Base-by-base conservation (phyloP, 1,140 invertebrate genomes). In the Cydia pomonella region DNA sequence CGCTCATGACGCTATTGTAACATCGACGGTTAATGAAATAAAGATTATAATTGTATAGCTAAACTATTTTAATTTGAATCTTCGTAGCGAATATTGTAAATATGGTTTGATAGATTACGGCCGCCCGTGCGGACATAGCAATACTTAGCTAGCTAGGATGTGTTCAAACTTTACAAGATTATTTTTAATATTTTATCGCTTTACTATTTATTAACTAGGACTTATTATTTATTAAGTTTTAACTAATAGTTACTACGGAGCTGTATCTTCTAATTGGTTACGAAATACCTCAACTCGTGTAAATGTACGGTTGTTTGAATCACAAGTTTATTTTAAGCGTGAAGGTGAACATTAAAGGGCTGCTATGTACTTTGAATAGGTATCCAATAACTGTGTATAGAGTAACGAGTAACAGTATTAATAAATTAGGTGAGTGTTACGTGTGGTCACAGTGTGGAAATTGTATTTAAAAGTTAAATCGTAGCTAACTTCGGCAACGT, bases 21-120 rank as follows among this genome's bases (percentile, higher is more conserved):
- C 59, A 76, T 75, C 78, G 73, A 80, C 80, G 82, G 78, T 76
- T 83, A 79, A 82, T 80, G 71, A 81, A 83, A 83, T 84, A 82
- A 85, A 85, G 76, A 82, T 72, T 82, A 82, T 81, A 80, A 85
- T 84, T 87, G 85, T 91, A 92, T 86, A 90, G 85, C 86, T 90
- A 87, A 89, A 78, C 78, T 79, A 85, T 84, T 87, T 84, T 84
- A 80, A 80, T 88, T 85, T 86, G 80, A 85, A 85, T 87, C 80
- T 89, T 84, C 85, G 87, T 89, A 89, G 85, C 82, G 73, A 88
- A 88, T 90, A 86, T 79, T 87, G 80, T 91, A 90, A 91, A 92
- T 88, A 91, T 87, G 80, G 82, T 89, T 90, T 90, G 80, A 87
- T 88, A 88, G 86, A 89, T 88, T 90, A 82, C 91, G 90, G 85